These are phyloP conservation scores for Drymonia ruficornis DNA, from an alignment of 2,888 invertebrate species.

Conservation along the genomic window DNA sequence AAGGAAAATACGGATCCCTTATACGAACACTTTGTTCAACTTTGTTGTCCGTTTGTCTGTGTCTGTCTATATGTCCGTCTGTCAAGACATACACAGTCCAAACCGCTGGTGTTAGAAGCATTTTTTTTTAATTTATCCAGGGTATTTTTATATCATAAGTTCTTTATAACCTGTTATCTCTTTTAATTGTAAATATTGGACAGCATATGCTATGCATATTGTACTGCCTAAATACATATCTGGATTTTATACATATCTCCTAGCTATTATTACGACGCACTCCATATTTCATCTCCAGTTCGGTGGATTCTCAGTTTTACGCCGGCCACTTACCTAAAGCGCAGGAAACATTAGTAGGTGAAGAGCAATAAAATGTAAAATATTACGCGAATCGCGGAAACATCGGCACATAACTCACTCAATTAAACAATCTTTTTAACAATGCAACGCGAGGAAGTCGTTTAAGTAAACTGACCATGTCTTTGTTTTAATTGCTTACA, in stretches of 20 bases:
- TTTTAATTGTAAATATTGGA: neutral
- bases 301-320: slow-evolving; percentile 21
- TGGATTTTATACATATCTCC: no score
- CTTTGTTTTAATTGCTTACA: slow-evolving; percentile 27
- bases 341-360: slow-evolving; percentile 52
- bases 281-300: neutral
- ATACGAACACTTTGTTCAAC: no score
- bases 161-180: no score
- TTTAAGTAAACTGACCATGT: slow-evolving; percentile 56
- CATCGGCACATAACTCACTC: slow-evolving; percentile 50
- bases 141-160: no score
- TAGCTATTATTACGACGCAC: neutral
- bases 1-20: no score
- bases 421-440: slow-evolving; percentile 51
- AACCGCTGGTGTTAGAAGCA: no score
- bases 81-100: no score
- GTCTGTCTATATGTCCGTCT: no score
- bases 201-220: neutral
- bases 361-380: slow-evolving; percentile 49
- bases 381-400: slow-evolving; percentile 57
- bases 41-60: no score
- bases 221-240: no score
- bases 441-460: slow-evolving; percentile 51
- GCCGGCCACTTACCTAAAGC: slow-evolving; percentile 48
- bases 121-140: no score